These are phyloP conservation scores for Nezara viridula DNA, from an alignment of 2,888 invertebrate species.

Conservation along the genomic window DNA sequence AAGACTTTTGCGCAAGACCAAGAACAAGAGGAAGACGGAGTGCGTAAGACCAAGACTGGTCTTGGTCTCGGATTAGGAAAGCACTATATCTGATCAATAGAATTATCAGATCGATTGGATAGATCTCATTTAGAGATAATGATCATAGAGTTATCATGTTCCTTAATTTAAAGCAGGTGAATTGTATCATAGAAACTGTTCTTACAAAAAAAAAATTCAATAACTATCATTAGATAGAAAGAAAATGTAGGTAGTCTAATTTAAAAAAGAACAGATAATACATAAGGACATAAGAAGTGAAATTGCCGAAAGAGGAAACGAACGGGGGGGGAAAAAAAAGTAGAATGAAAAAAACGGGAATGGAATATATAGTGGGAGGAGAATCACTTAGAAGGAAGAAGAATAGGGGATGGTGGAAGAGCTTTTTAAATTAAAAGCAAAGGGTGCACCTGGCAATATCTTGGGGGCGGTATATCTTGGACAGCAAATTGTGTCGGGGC, in stretches of 20 bases:
- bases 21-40: too few relatives aligned
- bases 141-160: too few relatives aligned
- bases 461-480: constrained; percentile 55
- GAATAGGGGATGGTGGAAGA: constrained; percentile 18
- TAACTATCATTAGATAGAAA: neutral
- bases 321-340: constrained; percentile 2
- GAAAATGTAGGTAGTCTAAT: neutral
- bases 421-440: constrained; percentile 59
- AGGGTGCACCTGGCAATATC: constrained; percentile 58
- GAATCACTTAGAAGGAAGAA: constrained; percentile 45
- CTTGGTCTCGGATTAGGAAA: too few relatives aligned
- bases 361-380: constrained; percentile 36
- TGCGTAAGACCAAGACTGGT: too few relatives aligned
- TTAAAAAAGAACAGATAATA: constrained; percentile 20
- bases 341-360: constrained; percentile 21
- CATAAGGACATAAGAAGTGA: constrained; percentile 30
- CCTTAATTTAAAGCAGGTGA: neutral
- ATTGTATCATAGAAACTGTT: neutral
- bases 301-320: constrained; percentile 37
- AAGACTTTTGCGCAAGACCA: too few relatives aligned
- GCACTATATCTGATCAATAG: too few relatives aligned
- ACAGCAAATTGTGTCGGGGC: constrained; percentile 61
- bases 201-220: neutral
- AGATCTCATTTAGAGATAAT: too few relatives aligned
- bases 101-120: too few relatives aligned